Conservation (phyloP, 2,113 vertebrate genomes). For the Alaudala cheleensis region DNA sequence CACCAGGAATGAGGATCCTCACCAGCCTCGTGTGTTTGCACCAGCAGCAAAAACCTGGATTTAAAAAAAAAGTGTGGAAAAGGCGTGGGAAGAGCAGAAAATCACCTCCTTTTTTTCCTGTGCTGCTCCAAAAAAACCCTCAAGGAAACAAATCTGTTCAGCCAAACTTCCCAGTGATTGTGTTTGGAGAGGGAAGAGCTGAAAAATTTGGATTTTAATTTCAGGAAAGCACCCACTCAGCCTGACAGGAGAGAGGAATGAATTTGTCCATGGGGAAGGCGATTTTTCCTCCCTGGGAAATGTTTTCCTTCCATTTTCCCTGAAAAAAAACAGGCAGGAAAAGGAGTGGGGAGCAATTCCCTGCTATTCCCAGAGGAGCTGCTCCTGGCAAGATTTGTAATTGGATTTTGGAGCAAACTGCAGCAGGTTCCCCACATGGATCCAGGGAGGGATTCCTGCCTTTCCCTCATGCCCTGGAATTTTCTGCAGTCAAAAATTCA, state of each 20-base stretch:
- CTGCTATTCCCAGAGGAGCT: neutral
- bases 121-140: neutral
- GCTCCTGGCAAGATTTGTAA: rapidly evolving
- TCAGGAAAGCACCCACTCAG: neutral
- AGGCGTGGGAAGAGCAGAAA: neutral
- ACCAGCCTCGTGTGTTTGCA: rapidly evolving
- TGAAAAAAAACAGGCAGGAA: neutral
- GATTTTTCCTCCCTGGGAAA: neutral
- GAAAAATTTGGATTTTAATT: neutral
- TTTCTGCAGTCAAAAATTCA: rapidly evolving
- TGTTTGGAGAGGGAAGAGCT: neutral
- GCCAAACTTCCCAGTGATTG: neutral
- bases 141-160: neutral
- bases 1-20: neutral
- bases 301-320: neutral
- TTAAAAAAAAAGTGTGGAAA: neutral
- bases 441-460: neutral
- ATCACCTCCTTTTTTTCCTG: too few relatives aligned
- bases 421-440: rapidly evolving
- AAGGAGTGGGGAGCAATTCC: neutral
- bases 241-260: neutral
- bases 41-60: neutral
- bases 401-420: neutral
- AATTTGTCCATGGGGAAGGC: neutral
- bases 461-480: neutral